phyloP scores from a whole-genome alignment of 2,797 vertebrate genomes.

The Arrhamphus sclerolepis region DNA sequence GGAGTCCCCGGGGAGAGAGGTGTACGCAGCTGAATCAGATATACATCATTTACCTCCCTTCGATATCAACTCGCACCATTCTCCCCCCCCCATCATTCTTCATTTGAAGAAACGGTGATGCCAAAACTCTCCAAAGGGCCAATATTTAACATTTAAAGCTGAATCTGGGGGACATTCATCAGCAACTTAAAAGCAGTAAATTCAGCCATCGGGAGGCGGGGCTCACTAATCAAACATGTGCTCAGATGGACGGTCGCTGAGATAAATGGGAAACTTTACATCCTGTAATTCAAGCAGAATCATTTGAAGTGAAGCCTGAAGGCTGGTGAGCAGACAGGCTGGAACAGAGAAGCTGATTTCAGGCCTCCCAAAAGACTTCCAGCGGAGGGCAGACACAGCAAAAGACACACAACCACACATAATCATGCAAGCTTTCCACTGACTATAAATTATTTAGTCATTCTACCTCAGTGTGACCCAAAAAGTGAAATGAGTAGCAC shows the following conservation, averaged over 20 bases:
- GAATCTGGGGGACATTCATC: conserved; percentile 37
- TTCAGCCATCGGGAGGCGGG: conserved; percentile 2
- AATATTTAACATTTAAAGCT: conserved; percentile 45
- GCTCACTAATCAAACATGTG: conserved; percentile 54
- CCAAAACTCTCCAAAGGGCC: conserved; percentile 20
- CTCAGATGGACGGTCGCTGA: conserved; percentile 12
- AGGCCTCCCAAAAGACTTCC: conserved; percentile 27
- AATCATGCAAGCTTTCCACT: conserved; percentile 32
- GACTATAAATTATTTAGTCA: conserved; percentile 7
- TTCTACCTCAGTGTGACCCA: conserved; percentile 20
- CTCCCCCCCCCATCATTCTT: conserved; percentile 1
- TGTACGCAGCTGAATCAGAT: conserved; percentile 49
- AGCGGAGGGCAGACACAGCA: conserved; percentile 19
- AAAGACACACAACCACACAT: conserved; percentile 11
- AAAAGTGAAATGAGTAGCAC: conserved; percentile 18
- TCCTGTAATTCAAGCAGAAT: conserved; percentile 43
- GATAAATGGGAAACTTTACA: conserved; percentile 53
- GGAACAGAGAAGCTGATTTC: conserved; percentile 35
- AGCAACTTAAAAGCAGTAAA: conserved; percentile 46
- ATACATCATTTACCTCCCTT: conserved; percentile 54
- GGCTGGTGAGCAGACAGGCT: conserved; percentile 29
- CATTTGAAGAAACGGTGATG: conserved; percentile 17
- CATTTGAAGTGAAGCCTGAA: conserved; percentile 50
- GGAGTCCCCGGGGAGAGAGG: conserved; percentile 49
- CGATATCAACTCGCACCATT: conserved; percentile 19